phyloP scores from a whole-genome alignment of 92 coral and sea anemone genomes.

The Umimayanthus kanabou region DNA sequence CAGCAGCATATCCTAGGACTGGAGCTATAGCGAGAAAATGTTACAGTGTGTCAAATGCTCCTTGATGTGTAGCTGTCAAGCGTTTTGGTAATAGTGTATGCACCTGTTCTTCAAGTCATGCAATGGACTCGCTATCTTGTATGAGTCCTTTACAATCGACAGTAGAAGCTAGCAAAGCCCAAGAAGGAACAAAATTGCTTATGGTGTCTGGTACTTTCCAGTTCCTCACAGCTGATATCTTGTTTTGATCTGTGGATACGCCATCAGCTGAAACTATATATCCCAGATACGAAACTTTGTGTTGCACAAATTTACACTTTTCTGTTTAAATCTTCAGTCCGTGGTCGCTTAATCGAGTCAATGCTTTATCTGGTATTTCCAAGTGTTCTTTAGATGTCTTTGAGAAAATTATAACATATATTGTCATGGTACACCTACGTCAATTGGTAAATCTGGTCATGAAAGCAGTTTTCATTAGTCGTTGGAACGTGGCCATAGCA shows the following conservation, averaged over 20 bases:
- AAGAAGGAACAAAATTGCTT: conserved; percentile 33
- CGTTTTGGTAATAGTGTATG: conserved; percentile 30
- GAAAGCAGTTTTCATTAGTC: conserved; percentile 19
- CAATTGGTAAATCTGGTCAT: conserved; percentile 40
- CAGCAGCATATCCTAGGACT: conserved; percentile 40
- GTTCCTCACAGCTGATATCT: conserved; percentile 9
- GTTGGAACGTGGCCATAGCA: conserved; percentile 34
- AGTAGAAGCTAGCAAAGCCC: conserved; percentile 34
- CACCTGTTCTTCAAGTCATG: conserved; percentile 34
- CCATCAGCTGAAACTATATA: conserved; percentile 31
- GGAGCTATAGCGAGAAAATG: conserved; percentile 19
- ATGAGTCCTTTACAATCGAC: conserved; percentile 29
- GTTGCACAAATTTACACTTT: conserved; percentile 24
- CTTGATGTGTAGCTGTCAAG: conserved; percentile 19
- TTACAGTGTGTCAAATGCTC: conserved; percentile 17
- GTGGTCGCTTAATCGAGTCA: conserved; percentile 25
- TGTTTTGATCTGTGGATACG: conserved; percentile 37
- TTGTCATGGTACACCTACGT: conserved; percentile 52
- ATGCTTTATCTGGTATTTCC: conserved; percentile 34
- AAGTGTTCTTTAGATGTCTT: conserved; percentile 43
- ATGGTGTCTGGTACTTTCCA: conserved; percentile 29
- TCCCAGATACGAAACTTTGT: conserved; percentile 36
- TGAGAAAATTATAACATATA: conserved; percentile 10
- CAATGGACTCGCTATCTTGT: conserved; percentile 27
- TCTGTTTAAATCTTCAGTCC: conserved; percentile 35